Base-by-base conservation (phyloP, 2,113 vertebrate genomes). In the Todiramphus saurophagus region DNA sequence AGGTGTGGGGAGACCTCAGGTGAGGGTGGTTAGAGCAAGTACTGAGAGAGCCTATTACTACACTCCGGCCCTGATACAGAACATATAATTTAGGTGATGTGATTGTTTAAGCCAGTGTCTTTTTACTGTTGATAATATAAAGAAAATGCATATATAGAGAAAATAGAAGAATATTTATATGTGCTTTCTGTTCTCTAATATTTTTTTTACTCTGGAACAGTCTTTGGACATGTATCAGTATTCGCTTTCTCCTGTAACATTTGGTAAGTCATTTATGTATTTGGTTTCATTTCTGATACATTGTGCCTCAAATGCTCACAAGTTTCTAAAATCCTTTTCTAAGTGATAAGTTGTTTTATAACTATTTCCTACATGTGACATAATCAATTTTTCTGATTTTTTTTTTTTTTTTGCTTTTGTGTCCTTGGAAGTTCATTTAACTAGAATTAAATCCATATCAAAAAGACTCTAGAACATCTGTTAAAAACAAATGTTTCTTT, bases 41-140 rank as follows among this genome's bases (percentile, higher is more conserved):
- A 43, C 19, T 30, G 48, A 58, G 73, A 43, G 37, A 30, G 15
- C 21, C 58, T 76, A 24, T 20, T 59, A 60, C 19, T 56, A 16
- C 21, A 35, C 30, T 27, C 5, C 12, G 30, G 25, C 9, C 9
- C 18, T 53, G 1, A 17, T 5, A 41, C 15, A 53, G 31, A 39
- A 8, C 3, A 4, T 12, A 4, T 2, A 23, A 13, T 2, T 21
- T 58, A 46, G 51, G 3, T 58, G 10, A 19, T 1, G 2, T 24
- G 16, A 11, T 62, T 79, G 7, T 44, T 2, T 20, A 94, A 91
- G 21, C 4, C 2, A 19, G 5, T 33, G 17, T 24, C 7, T 33
- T 92, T 73, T 62, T 75, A 5, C 5, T 1, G 1, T 62, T 51
- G 13, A 8, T 17, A 67, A 8, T 4, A 27, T 24, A 41, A 69